phyloP scores from a whole-genome alignment of 2,797 vertebrate genomes.

The Eulemur albifrons region DNA sequence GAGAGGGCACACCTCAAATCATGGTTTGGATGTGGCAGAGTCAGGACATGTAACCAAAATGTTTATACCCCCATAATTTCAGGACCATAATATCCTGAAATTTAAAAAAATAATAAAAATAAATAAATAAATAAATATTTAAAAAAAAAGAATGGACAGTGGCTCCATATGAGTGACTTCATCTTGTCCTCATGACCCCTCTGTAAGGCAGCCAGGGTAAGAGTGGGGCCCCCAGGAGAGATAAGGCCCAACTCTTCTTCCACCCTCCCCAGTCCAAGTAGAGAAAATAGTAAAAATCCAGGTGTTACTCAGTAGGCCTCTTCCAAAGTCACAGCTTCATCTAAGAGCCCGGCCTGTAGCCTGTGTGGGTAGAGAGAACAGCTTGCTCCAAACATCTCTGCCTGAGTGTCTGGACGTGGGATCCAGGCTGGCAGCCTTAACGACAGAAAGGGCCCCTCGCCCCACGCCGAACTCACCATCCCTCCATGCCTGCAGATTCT shows the following conservation, averaged over 20 bases:
- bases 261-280: not conserved
- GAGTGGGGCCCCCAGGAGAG: fast-evolving
- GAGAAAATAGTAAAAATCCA: not conserved
- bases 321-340: not conserved
- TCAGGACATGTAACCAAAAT: too few relatives aligned
- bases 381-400: not conserved
- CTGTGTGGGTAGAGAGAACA: not conserved
- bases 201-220: not conserved
- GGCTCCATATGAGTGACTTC: not conserved
- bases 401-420: fast-evolving
- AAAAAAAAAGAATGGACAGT: not conserved
- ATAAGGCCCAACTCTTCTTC: not conserved
- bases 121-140: too few relatives aligned
- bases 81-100: too few relatives aligned
- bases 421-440: not conserved
- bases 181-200: not conserved
- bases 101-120: too few relatives aligned
- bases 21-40: too few relatives aligned
- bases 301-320: not conserved
- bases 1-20: too few relatives aligned
- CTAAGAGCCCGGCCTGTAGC: not conserved
- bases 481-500: not conserved
- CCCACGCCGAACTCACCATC: not conserved
- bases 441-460: not conserved
- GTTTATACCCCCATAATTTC: too few relatives aligned